Percentiles rank a stretch among this genome's conserved stretches.
Conservation (phyloP, 2,888 invertebrate species). For the Latheticus oryzae region DNA sequence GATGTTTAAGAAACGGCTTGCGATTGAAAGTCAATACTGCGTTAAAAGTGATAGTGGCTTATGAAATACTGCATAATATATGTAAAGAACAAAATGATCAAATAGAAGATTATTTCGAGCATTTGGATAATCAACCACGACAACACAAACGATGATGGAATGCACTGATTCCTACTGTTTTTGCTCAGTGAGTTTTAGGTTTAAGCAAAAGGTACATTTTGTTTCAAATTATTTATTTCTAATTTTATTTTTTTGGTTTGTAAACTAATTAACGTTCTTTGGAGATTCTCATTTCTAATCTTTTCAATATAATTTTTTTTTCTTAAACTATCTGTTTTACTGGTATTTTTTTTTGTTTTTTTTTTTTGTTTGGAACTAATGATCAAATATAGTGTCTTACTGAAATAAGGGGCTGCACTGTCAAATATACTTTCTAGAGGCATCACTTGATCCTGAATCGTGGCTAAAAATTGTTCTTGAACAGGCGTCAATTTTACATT, state of each 20-base stretch:
- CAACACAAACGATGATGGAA: too few species aligned
- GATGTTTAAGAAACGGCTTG: constrained; percentile 30
- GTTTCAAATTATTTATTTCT: background rate
- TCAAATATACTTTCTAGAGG: too few species aligned
- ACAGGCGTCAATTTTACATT: too few species aligned
- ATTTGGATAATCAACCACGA: background rate
- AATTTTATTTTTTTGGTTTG: background rate
- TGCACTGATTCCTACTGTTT: background rate
- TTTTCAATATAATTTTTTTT: constrained; percentile 2
- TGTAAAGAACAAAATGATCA: constrained; percentile 1
- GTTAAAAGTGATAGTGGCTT: constrained; percentile 29
- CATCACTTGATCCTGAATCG: too few species aligned
- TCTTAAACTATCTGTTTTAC: too few species aligned
- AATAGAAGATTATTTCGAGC: constrained; percentile 1
- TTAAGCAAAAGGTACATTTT: background rate
- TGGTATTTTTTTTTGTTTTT: too few species aligned
- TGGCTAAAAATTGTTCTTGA: too few species aligned
- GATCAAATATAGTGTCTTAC: too few species aligned
- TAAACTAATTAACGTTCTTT: background rate
- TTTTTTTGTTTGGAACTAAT: too few species aligned
- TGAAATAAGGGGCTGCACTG: too few species aligned
- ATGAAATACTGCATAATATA: constrained; percentile 35
- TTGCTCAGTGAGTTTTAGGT: too few species aligned
- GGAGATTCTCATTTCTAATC: background rate
- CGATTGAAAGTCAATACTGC: constrained; percentile 19